Evolutionary conservation across 2,113 vertebrate genomes (phyloP).

Genomic region (Tylochromis polylepis): DNA sequence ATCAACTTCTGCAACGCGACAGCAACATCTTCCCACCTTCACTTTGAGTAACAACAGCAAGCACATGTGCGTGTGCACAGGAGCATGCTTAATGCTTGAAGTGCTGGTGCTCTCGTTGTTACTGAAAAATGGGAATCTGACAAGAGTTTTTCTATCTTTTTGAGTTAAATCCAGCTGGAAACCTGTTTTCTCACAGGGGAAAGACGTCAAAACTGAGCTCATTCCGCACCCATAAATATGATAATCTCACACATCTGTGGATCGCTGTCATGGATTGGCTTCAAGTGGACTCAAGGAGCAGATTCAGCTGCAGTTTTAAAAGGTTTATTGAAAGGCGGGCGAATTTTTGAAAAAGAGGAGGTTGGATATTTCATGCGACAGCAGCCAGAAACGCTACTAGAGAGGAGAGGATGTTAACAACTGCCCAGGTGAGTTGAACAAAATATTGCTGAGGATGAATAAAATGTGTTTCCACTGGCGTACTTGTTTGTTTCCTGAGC

Average conservation of each 20-base stretch:
- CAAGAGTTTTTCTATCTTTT: not conserved
- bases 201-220: not conserved
- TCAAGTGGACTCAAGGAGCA: not conserved
- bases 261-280: not conserved
- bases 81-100: not conserved
- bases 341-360: not conserved
- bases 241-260: not conserved
- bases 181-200: not conserved
- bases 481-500: not conserved
- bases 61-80: not conserved
- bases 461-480: not conserved
- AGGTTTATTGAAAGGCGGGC: not conserved
- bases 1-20: not conserved
- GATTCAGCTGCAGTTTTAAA: not conserved
- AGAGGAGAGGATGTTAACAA: not conserved
- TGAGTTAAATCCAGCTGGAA: not conserved
- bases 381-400: not conserved
- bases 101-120: fast-evolving
- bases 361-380: not conserved
- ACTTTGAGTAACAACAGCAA: not conserved
- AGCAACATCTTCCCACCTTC: not conserved
- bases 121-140: not conserved
- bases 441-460: not conserved
- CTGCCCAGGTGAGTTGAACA: not conserved
- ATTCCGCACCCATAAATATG: not conserved